Conservation (phyloP, 2,797 vertebrate species). For the Cyclura pinguis region DNA sequence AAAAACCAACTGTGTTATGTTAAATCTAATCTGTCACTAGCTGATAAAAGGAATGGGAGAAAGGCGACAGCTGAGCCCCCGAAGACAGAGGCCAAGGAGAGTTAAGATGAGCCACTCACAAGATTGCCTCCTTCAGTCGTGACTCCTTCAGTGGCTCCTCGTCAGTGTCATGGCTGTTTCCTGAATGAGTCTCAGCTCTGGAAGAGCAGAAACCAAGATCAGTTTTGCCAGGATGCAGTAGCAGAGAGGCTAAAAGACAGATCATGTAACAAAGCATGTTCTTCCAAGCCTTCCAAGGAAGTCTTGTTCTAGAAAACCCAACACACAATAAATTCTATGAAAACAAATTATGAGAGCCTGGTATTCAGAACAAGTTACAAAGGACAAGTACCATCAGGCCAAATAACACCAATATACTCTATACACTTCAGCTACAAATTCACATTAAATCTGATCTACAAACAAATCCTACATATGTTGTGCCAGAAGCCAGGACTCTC, state of each 20-base stretch:
- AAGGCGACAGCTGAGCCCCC: neutral
- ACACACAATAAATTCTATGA: neutral
- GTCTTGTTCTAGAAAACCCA: neutral
- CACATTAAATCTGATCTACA: neutral
- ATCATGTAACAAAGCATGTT: neutral
- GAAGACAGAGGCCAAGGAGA: neutral
- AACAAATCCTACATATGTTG: neutral
- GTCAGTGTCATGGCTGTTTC: conserved; percentile 80
- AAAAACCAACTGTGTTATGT: neutral
- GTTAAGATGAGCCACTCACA: conserved; percentile 81
- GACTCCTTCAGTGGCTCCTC: conserved; percentile 86
- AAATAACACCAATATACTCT: neutral
- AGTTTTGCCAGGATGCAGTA: conserved; percentile 3
- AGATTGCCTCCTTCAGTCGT: conserved; percentile 89
- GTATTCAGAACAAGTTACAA: neutral
- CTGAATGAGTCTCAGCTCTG: conserved; percentile 85
- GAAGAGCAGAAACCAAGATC: neutral
- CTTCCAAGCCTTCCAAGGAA: neutral
- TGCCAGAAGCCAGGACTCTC: neutral
- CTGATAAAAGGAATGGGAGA: fast-evolving
- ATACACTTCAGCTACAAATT: neutral
- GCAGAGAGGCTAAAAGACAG: no score
- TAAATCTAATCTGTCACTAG: neutral
- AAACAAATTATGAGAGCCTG: neutral
- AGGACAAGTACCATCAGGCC: neutral